A percentile compares a stretch with the other conserved stretches of the same genome.
Conservation (phyloP, 2,113 vertebrate genomes). For the Gobiocypris rarus region DNA sequence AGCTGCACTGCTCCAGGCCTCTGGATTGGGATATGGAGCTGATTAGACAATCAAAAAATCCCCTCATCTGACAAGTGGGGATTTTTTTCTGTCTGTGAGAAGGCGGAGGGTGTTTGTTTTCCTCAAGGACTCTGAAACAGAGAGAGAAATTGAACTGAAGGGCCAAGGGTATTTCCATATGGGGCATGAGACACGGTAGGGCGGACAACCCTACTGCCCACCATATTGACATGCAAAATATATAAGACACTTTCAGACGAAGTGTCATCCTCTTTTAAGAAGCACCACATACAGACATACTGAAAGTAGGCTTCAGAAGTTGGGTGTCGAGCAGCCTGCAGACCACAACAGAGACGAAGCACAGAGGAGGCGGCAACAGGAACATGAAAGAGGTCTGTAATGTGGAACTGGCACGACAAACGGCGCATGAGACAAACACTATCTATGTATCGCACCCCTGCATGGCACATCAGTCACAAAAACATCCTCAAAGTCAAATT, state of each 20-base stretch:
- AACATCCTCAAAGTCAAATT: neutral
- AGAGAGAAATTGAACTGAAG: constrained; percentile 41
- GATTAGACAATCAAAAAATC: constrained; percentile 61
- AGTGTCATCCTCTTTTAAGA: constrained; percentile 25
- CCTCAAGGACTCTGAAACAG: constrained; percentile 39
- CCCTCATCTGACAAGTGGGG: constrained; percentile 55
- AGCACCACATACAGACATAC: constrained; percentile 54
- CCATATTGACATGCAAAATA: neutral
- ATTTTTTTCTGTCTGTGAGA: constrained; percentile 46
- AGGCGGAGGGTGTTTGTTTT: constrained; percentile 33
- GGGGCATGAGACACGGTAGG: constrained; percentile 27
- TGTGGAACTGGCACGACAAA: constrained; percentile 76
- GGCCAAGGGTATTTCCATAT: constrained; percentile 55
- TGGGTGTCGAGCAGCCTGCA: constrained; percentile 69
- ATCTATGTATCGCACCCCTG: constrained; percentile 31
- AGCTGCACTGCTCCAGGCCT: constrained; percentile 60
- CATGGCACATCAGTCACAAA: neutral
- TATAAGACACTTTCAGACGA: neutral
- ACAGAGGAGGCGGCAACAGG: constrained; percentile 77
- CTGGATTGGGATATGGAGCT: constrained; percentile 62
- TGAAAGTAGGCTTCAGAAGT: constrained; percentile 72
- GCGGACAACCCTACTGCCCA: constrained; percentile 35
- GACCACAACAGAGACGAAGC: constrained; percentile 82
- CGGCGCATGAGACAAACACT: constrained; percentile 50
- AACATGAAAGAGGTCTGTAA: constrained; percentile 81